phyloP scores from a whole-genome alignment of 2,888 invertebrate species.

The Drosophila mulleri region DNA sequence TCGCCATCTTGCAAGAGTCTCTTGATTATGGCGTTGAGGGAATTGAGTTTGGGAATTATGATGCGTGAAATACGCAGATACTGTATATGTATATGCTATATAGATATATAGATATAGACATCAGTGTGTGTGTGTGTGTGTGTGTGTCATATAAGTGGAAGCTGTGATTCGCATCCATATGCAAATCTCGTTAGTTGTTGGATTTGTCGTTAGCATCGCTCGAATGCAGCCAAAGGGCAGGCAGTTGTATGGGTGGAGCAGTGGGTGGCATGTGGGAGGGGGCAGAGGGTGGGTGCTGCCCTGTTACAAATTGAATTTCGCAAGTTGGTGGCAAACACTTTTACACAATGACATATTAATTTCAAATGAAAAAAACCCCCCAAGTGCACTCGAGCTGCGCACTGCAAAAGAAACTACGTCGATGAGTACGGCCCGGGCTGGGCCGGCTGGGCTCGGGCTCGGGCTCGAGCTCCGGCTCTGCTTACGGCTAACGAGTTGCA shows the following conservation, averaged over 20 bases:
- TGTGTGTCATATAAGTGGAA: conserved; percentile 21
- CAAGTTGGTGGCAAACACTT: conserved; percentile 60
- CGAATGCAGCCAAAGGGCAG: conserved; percentile 50
- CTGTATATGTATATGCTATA: conserved; percentile 4
- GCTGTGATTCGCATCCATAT: conserved; percentile 59
- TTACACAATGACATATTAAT: conserved; percentile 75
- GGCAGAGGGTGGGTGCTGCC: too few species aligned
- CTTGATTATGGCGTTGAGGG: conserved; percentile 73
- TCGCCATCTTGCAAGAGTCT: conserved; percentile 45
- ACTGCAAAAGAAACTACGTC: conserved; percentile 40
- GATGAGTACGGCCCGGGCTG: conserved; percentile 28
- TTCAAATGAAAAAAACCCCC: conserved; percentile 56
- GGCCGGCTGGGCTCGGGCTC: conserved; percentile 43
- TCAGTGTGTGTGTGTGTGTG: conserved; percentile 18
- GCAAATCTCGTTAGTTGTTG: conserved; percentile 72
- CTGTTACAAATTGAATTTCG: conserved; percentile 66
- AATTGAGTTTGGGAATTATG: conserved; percentile 77
- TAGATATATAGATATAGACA: neutral
- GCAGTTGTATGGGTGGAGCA: neutral
- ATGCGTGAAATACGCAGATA: conserved; percentile 62
- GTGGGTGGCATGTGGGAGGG: too few species aligned
- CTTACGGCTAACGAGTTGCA: conserved; percentile 65
- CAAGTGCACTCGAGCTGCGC: conserved; percentile 59
- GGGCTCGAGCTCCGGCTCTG: conserved; percentile 30
- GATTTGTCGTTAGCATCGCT: conserved; percentile 55